These are phyloP conservation scores for Pelusios castaneus DNA, from an alignment of 2,113 vertebrate species.

Conservation along the genomic window DNA sequence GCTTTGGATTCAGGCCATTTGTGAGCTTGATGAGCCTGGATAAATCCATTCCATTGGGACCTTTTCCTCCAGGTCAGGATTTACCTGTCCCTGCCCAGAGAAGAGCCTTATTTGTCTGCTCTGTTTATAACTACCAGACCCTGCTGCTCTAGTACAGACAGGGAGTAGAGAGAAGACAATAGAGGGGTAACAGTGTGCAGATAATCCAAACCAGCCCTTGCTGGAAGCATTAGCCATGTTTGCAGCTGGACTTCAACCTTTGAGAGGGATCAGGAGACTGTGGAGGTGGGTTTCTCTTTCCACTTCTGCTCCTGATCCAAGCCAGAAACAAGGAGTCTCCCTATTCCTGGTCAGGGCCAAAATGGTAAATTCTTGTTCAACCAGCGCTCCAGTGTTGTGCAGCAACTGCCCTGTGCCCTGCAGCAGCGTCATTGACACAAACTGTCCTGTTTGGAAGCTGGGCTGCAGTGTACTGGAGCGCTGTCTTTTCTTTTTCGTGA, in stretches of 20 bases:
- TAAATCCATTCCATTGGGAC: neutral
- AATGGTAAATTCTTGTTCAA: neutral
- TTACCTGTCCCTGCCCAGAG: neutral
- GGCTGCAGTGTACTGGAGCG: neutral
- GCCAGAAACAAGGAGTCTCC: neutral
- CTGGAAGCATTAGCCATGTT: neutral
- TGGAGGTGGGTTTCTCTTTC: neutral
- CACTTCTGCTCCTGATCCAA: neutral
- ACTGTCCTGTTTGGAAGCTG: neutral
- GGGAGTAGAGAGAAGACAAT: neutral
- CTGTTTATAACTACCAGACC: neutral
- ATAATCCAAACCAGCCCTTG: neutral
- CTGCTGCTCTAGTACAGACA: neutral
- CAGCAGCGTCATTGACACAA: neutral
- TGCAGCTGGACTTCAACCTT: neutral
- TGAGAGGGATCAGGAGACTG: neutral
- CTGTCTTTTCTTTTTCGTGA: neutral
- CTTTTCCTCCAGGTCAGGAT: neutral
- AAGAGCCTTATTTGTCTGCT: neutral
- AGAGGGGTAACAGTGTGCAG: neutral
- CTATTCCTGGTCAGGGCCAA: neutral
- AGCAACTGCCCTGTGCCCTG: neutral
- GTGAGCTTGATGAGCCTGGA: neutral
- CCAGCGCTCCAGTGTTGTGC: neutral
- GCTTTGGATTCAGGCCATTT: neutral